Conservation (phyloP, 2,888 invertebrate genomes). For the Sphecodes monilicornis region DNA sequence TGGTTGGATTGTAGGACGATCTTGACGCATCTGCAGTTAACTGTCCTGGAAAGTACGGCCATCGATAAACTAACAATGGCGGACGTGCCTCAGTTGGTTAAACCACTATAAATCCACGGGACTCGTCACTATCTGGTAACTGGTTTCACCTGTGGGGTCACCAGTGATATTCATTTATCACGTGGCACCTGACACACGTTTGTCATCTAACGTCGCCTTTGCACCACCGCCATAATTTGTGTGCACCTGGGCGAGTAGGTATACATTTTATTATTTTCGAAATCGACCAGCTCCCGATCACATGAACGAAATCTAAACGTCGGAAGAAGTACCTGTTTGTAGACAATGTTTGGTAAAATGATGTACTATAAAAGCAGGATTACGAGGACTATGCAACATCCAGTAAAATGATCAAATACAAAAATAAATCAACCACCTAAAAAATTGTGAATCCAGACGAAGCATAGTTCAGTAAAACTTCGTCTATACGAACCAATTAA, state of each 20-base stretch:
- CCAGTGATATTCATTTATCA: slow-evolving; percentile 68
- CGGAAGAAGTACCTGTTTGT: not conserved
- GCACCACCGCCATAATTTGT: slow-evolving; percentile 54
- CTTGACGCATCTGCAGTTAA: slow-evolving; percentile 32
- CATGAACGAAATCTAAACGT: not conserved
- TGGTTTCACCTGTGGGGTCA: slow-evolving; percentile 49
- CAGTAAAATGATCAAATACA: not conserved
- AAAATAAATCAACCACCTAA: too few species aligned
- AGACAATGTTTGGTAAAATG: not conserved
- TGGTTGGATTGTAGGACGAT: not conserved
- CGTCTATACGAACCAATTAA: too few species aligned
- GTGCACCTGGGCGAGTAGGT: slow-evolving; percentile 13
- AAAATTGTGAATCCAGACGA: too few species aligned
- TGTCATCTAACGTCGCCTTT: slow-evolving; percentile 69
- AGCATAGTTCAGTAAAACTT: too few species aligned
- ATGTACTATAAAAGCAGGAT: not conserved
- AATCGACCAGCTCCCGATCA: slow-evolving; percentile 8
- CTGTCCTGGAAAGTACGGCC: slow-evolving; percentile 32
- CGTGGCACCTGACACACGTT: slow-evolving; percentile 70
- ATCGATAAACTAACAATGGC: slow-evolving; percentile 65
- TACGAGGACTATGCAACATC: not conserved
- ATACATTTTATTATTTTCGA: slow-evolving; percentile 23
- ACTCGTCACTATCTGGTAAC: slow-evolving; percentile 73
- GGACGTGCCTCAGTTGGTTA: slow-evolving; percentile 66
- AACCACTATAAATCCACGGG: slow-evolving; percentile 69